Conservation (phyloP, 2,113 vertebrate species). For the Syngnathoides biaculeatus region DNA sequence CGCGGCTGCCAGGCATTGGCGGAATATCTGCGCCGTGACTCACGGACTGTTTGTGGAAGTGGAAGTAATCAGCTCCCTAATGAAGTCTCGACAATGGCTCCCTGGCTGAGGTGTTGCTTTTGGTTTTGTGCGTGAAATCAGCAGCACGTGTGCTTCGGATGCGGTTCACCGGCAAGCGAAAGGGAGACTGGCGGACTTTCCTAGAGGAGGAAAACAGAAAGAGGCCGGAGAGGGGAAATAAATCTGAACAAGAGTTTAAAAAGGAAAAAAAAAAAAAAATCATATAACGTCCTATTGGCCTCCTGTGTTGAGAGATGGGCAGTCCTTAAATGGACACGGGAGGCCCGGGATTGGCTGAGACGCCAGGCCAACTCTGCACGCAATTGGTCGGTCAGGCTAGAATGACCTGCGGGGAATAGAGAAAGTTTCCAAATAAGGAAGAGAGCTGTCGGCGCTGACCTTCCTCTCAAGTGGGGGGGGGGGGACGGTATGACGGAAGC, state of each 20-base stretch:
- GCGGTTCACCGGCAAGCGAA: conserved; percentile 1
- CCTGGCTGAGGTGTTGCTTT: conserved; percentile 67
- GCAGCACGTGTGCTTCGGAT: conserved; percentile 22
- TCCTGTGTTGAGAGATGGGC: conserved; percentile 65
- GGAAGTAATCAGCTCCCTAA: conserved; percentile 69
- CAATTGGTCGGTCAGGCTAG: conserved; percentile 74
- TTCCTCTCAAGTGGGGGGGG: conserved; percentile 72
- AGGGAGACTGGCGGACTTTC: conserved; percentile 1
- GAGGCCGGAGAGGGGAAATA: conserved; percentile 13
- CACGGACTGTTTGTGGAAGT: conserved; percentile 68
- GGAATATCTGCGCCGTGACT: conserved; percentile 66
- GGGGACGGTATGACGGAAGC: conserved; percentile 24
- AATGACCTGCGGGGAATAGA: conserved; percentile 82
- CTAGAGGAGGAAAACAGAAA: not conserved
- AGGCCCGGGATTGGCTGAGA: conserved; percentile 71
- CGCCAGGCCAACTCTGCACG: conserved; percentile 60
- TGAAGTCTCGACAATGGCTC: conserved; percentile 71
- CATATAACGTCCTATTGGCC: conserved; percentile 55
- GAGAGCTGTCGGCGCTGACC: conserved; percentile 68
- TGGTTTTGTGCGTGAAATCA: conserved; percentile 51
- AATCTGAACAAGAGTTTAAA: conserved; percentile 26
- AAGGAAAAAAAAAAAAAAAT: too few relatives aligned
- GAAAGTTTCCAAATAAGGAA: conserved; percentile 93
- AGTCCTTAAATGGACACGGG: conserved; percentile 89
- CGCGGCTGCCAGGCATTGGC: conserved; percentile 38